Evolutionary conservation across 2,888 invertebrate genomes (phyloP), one percentile per base, ranked within the genome.

Genomic region (Acanthosepion lycidas): DNA sequence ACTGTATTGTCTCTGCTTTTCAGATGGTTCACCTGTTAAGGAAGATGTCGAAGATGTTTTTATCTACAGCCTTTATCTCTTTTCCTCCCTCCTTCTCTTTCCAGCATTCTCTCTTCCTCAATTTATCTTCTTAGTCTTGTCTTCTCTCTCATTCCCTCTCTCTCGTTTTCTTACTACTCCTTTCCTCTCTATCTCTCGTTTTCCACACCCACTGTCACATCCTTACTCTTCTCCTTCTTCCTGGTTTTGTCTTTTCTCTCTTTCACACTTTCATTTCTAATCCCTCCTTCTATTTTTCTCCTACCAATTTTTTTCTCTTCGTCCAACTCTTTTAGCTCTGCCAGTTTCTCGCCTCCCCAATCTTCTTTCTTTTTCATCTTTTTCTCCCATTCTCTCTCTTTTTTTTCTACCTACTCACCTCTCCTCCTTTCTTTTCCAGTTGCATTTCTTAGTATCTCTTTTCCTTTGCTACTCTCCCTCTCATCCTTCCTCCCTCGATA

Each of bases 391-490:
- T 26, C 23, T 8, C 23, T 49, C 49, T 12, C n/a, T 49, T 48
- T 28, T 48, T 26, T n/a, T 28, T 28, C 18, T 49, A 6, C 6
- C 5, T 4, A 6, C 12, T 49, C 28, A 9, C 26, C 23, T 15
- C 28, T 93, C 53, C 23, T 49, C 8, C 49, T 48, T n/a, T 93
- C 91, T 94, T 59, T 59, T 93, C 95, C 53, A 94, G 91, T 94
- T 94, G 20, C 92, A 92, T 93, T 93, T 53, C 94, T 91, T 94
- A 91, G 93, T 92, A 49, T 78, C 94, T 55, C 93, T 94, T 94
- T 93, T 94, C 91, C 94, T 95, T 94, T 93, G 94, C 93, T 94
- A 93, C 94, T 91, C 94, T 20, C 20, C 20, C 20, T 20, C 15
- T 2, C 18, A 15, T 20, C 20, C 55, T 5, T 20, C 55, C 18